A percentile compares a stretch with the other conserved stretches of the same genome.
Conservation (phyloP, 2,113 vertebrate genomes). For the Recurvirostra avosetta region DNA sequence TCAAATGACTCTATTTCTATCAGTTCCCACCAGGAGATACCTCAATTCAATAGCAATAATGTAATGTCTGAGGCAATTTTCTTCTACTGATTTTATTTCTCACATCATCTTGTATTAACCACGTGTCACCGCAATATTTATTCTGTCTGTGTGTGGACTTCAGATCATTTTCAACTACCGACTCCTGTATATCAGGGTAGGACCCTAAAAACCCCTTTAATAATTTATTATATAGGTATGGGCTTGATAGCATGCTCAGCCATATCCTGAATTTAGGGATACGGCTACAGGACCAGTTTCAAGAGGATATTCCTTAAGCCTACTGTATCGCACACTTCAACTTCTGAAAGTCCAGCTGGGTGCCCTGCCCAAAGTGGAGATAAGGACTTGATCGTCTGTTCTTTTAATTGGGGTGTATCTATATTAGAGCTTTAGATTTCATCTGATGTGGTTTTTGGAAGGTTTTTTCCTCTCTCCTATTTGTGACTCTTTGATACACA, state of each 20-base stretch:
- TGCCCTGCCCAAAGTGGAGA: neutral
- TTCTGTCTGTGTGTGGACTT: neutral
- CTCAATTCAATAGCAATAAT: neutral
- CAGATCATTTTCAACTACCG: neutral
- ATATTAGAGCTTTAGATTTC: neutral
- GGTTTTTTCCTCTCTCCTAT: accelerated
- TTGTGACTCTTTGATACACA: neutral
- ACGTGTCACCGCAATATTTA: neutral
- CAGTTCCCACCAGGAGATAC: neutral
- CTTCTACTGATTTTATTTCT: neutral
- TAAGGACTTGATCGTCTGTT: neutral
- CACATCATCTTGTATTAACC: neutral
- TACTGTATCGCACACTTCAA: neutral
- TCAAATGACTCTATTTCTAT: neutral
- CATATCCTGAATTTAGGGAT: neutral
- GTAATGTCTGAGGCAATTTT: neutral
- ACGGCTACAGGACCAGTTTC: neutral
- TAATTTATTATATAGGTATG: neutral
- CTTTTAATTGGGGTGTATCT: neutral
- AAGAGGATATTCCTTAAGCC: neutral
- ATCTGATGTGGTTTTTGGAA: neutral
- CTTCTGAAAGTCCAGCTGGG: neutral
- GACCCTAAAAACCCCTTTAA: neutral
- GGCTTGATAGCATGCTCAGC: neutral
- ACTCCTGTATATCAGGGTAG: neutral